Evolutionary conservation across 2,113 vertebrate genomes (phyloP), one percentile per base, ranked within the genome.

Genomic region (Gorsachius goisagi): DNA sequence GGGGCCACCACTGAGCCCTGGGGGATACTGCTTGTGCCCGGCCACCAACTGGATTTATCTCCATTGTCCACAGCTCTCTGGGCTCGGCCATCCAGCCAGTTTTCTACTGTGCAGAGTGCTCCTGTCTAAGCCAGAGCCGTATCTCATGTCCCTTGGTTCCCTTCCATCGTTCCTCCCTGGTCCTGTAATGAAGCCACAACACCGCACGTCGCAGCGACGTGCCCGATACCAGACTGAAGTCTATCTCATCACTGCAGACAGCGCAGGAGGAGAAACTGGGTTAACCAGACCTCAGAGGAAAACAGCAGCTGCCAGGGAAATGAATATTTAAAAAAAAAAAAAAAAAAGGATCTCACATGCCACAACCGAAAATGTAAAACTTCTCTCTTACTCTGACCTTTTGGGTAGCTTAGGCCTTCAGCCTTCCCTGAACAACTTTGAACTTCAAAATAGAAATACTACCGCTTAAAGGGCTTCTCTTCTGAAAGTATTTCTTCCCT

Each of bases 191-290:
- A 71, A 89, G 52, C 30, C 62, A 26, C n/a, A 53, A 9, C 26
- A 2, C 35, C 2, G 3, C 12, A 3, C 0, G 47, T 62, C 5
- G 10, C 81, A 58, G 55, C 0, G 9, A 64, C 18, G 11, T 28
- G 30, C 37, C 24, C 2, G 5, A 44, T 8, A 82, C 56, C 52
- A 37, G 82, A 19, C 33, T 14, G 47, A 73, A 60, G 64, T n/a
- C 66, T 45, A 5, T 27, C 69, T 59, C 58, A 2, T 59, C 17
- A 8, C 39, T 3, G 32, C 67, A 33, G 39, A 21, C 22, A 3
- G 30, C 15, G 69, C 74, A 39, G 78, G 64, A 85, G 50, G 45
- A 88, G 87, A 88, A 95, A 58, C 50, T n/a, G 74, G 89, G 91
- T 88, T 87, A 91, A 53, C 58, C 52, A 24, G 17, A 47, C 63